phyloP scores from a whole-genome alignment of 2,888 invertebrate species.

The Salticus scenicus region DNA sequence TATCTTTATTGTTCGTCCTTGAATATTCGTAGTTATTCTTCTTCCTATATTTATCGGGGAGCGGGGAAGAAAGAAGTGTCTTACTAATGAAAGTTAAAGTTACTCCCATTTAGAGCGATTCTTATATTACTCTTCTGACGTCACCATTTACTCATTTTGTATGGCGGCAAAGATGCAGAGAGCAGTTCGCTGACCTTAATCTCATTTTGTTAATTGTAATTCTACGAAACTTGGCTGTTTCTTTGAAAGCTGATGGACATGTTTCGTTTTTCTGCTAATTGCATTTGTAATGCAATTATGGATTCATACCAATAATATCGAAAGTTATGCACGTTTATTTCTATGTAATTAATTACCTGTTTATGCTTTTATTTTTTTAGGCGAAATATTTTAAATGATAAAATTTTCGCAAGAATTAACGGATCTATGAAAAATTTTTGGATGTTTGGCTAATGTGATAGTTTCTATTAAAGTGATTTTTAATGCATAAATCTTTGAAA shows the following conservation, averaged over 20 bases:
- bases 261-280: background rate
- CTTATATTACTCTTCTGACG: constrained; percentile 25
- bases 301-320: background rate
- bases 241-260: background rate
- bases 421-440: too few species aligned
- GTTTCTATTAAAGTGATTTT: too few species aligned
- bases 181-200: constrained; percentile 53
- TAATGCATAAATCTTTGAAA: too few species aligned
- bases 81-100: too few species aligned
- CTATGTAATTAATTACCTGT: too few species aligned
- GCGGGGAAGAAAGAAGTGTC: background rate
- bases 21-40: background rate
- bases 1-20: background rate
- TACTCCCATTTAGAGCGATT: constrained; percentile 7
- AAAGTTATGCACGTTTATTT: too few species aligned
- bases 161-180: constrained; percentile 33
- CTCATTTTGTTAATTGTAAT: constrained; percentile 45
- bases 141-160: constrained; percentile 19
- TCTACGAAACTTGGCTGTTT: constrained; percentile 16
- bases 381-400: too few species aligned
- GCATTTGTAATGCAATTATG: too few species aligned
- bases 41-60: background rate
- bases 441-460: too few species aligned
- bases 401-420: too few species aligned
- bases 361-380: too few species aligned